phyloP scores from a whole-genome alignment of 2,797 vertebrate species.

The Cephalopachus bancanus region DNA sequence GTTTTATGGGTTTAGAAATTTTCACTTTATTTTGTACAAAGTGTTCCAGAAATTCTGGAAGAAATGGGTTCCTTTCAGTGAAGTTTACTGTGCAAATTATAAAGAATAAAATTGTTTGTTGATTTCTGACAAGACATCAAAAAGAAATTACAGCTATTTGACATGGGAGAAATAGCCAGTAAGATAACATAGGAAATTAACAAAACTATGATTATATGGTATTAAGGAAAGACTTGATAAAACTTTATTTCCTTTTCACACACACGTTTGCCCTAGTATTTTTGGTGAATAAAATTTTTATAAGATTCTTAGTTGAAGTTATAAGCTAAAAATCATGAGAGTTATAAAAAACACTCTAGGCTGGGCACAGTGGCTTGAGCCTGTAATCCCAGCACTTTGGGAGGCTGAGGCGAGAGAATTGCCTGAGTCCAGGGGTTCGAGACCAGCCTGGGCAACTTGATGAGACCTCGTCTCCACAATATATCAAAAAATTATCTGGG shows the following conservation, averaged over 20 bases:
- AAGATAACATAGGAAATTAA: constrained; percentile 36
- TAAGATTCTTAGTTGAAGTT: constrained; percentile 9
- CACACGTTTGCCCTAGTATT: not conserved
- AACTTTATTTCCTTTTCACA: constrained; percentile 36
- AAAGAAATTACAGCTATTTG: constrained; percentile 74
- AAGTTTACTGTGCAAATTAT: constrained; percentile 56
- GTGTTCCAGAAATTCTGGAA: constrained; percentile 60
- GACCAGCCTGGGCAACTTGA: too few species aligned
- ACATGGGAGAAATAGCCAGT: constrained; percentile 63
- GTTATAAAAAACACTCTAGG: not conserved
- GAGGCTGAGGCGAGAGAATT: too few species aligned
- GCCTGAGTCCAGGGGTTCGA: too few species aligned
- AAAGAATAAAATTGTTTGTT: constrained; percentile 64
- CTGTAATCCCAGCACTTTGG: too few species aligned
- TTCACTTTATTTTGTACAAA: constrained; percentile 42
- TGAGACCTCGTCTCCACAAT: too few species aligned
- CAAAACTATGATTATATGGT: constrained; percentile 53
- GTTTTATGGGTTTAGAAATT: constrained; percentile 32
- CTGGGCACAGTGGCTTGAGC: too few species aligned
- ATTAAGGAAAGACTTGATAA: constrained; percentile 35
- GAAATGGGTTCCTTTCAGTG: constrained; percentile 43
- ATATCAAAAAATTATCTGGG: too few species aligned
- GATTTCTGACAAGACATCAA: constrained; percentile 63
- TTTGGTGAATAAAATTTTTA: constrained; percentile 17
- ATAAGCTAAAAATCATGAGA: constrained; percentile 50